Conservation (phyloP, 2,797 vertebrate genomes). For the Cirrhinus molitorella region DNA sequence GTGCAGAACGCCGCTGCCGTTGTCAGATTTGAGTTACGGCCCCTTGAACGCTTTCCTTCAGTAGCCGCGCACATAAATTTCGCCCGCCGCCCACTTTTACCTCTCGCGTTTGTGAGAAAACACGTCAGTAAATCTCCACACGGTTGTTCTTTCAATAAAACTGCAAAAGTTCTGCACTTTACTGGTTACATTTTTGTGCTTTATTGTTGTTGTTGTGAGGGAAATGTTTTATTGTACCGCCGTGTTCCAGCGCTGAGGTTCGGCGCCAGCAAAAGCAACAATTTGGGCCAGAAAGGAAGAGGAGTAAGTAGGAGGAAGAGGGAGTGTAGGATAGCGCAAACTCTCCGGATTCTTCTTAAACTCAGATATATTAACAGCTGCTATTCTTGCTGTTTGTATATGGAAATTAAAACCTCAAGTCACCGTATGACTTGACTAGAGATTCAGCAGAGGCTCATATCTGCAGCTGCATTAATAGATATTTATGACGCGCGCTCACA, state of each 20-base stretch:
- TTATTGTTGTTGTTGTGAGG: conserved; percentile 66
- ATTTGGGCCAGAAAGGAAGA: conserved; percentile 54
- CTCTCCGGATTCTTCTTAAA: conserved; percentile 61
- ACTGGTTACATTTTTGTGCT: conserved; percentile 56
- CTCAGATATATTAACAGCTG: conserved; percentile 70
- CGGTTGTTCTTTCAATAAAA: conserved; percentile 72
- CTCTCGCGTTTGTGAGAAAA: conserved; percentile 66
- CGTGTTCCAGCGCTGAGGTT: conserved; percentile 49
- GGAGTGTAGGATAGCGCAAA: conserved; percentile 46
- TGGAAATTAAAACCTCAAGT: conserved; percentile 66
- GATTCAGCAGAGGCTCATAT: background rate
- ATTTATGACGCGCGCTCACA: background rate
- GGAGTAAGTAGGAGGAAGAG: conserved; percentile 47
- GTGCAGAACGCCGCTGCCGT: conserved; percentile 56
- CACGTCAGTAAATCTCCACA: conserved; percentile 69
- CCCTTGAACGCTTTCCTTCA: conserved; percentile 69
- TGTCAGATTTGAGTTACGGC: conserved; percentile 67
- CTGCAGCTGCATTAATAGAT: conserved; percentile 1
- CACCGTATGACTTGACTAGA: background rate
- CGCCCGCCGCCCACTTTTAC: conserved; percentile 50
- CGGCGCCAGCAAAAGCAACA: conserved; percentile 68
- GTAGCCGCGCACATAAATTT: conserved; percentile 70
- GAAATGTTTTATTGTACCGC: conserved; percentile 75
- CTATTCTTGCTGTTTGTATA: conserved; percentile 73
- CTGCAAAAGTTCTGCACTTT: conserved; percentile 63